Conservation (phyloP, 2,888 invertebrate species). For the Nomada ruficornis region DNA sequence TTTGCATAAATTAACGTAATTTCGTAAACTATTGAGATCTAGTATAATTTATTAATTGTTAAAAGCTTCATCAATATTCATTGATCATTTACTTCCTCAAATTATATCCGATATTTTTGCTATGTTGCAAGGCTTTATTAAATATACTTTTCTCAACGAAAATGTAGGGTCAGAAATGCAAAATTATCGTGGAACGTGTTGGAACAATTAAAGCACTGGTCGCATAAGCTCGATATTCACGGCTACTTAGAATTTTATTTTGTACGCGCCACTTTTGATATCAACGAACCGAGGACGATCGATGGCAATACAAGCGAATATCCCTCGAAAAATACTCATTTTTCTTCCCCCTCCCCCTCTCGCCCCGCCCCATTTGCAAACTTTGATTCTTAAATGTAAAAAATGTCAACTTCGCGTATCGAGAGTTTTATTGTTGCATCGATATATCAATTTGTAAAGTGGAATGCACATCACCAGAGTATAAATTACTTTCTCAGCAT, state of each 20-base stretch:
- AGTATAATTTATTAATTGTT: neutral
- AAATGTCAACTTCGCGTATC: neutral
- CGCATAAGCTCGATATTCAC: constrained; percentile 19
- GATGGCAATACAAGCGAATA: neutral
- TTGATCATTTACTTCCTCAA: no score
- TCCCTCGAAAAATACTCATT: constrained; percentile 38
- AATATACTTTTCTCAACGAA: neutral
- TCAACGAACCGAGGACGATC: constrained; percentile 3
- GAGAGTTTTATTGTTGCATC: neutral
- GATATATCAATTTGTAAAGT: neutral
- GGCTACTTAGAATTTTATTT: constrained; percentile 19
- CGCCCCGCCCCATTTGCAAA: neutral
- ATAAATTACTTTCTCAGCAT: constrained; percentile 37
- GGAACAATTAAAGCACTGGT: neutral
- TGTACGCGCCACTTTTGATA: constrained; percentile 10
- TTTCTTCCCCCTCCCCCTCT: neutral
- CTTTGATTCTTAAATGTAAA: constrained; percentile 49
- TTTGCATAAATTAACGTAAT: neutral
- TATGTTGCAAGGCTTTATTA: neutral
- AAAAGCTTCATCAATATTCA: neutral
- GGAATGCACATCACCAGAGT: neutral
- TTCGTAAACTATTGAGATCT: neutral
- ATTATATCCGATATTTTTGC: neutral
- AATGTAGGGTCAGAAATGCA: neutral
- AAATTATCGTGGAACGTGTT: constrained; percentile 1